Conservation (phyloP, 2,888 invertebrate species). For the Volucella zonaria region DNA sequence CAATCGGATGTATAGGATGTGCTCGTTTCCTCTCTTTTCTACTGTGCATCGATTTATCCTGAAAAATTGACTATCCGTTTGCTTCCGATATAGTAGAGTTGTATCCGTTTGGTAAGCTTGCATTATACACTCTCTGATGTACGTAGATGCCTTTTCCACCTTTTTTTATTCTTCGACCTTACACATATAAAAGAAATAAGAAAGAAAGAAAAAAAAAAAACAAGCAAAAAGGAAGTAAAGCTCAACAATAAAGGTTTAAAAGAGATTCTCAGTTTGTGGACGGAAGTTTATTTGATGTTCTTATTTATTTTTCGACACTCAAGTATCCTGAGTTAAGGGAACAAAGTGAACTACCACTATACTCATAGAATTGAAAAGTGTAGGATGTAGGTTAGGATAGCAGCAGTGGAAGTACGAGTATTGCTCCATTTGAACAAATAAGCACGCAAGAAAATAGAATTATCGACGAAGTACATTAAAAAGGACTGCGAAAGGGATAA, state of each 20-base stretch:
- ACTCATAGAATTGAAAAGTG: neutral
- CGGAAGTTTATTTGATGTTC: constrained; percentile 72
- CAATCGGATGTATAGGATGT: constrained; percentile 59
- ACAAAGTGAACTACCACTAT: constrained; percentile 46
- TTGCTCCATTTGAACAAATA: constrained; percentile 63
- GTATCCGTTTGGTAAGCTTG: constrained; percentile 56
- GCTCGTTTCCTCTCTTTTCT: constrained; percentile 46
- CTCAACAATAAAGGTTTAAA: constrained; percentile 56
- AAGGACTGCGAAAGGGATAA: constrained; percentile 50
- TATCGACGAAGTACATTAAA: constrained; percentile 34
- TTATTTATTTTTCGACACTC: constrained; percentile 72
- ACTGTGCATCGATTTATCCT: constrained; percentile 68
- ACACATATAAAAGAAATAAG: constrained; percentile 28
- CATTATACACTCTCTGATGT: constrained; percentile 35
- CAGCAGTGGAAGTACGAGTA: constrained; percentile 6
- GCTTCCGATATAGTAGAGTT: constrained; percentile 41
- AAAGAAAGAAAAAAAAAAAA: constrained; percentile 5
- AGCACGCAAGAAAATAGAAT: constrained; percentile 53
- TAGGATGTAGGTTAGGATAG: neutral
- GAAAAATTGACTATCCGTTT: constrained; percentile 58
- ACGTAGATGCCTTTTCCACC: constrained; percentile 28
- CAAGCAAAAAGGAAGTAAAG: neutral
- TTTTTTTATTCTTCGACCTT: constrained; percentile 53
- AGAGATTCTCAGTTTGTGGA: constrained; percentile 57
- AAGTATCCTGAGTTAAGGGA: constrained; percentile 71